Base-by-base conservation (phyloP, 2,113 vertebrate species). In the Chitala chitala region DNA sequence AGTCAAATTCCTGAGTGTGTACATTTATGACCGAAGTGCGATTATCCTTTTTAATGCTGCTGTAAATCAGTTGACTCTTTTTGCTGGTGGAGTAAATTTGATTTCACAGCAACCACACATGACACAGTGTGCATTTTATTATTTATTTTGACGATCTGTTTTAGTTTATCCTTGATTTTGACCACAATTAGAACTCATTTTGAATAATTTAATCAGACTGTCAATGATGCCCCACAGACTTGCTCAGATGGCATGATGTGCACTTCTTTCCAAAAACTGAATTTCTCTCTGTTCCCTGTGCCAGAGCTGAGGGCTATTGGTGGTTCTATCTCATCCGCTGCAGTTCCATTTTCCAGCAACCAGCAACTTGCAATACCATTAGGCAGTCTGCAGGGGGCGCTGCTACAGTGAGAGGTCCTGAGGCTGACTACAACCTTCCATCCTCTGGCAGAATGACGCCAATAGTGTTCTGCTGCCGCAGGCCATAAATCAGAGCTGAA, bases 401-500 rank as follows among this genome's bases (percentile, higher is more conserved):
- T 46, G 40, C 64, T 40, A 66, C 10, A 46, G 22, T 22, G 9
- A 26, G 22, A 68, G 9, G 64, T 46, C 3, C 22, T 46, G 8
- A 9, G 64, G 42, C 24, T 46, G 40, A 44, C 40, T 68, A 2
- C 24, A 22, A 13, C 22, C 38, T n/a, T 68, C 12, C 64, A 9
- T 46, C 42, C n/a, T 7, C 20, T 42, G 4, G 40, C 40, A 5
- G 40, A 46, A 46, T 15, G 12, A 29, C 12, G 64, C 64, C 64
- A 46, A 26, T 68, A 24, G 64, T 46, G 64, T 46, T 68, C 22
- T n/a, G 26, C 42, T 24, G 64, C 40, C 40, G 33, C 22, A 24
- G 64, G 64, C 36, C 40, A 46, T 44, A 66, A 48, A 46, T 68
- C 64, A 68, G 42, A 26, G 40, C 42, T 46, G 64, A 46, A 12